Percentiles rank a stretch among this genome's conserved stretches.
These are phyloP conservation scores for Trichogramma evanescens DNA, from an alignment of 2,888 invertebrate genomes.

Conservation along the genomic window DNA sequence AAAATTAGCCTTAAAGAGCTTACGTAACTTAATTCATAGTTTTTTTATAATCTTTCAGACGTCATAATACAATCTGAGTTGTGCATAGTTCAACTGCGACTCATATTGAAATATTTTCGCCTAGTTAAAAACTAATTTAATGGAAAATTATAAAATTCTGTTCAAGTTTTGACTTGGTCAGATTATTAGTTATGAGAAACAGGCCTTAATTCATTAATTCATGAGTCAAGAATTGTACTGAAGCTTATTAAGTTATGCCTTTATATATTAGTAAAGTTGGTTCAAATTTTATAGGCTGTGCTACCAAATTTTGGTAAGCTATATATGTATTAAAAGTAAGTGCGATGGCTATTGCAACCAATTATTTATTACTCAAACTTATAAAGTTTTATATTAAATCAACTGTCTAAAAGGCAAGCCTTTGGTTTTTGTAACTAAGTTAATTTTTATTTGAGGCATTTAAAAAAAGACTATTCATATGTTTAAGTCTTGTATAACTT, in stretches of 20 bases:
- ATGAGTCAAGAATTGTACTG: constrained; percentile 20
- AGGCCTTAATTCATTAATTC: constrained; percentile 17
- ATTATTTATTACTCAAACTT: constrained; percentile 9
- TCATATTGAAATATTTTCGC: not conserved
- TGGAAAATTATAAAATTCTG: constrained; percentile 16
- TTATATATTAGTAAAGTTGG: constrained; percentile 1
- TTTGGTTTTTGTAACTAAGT: constrained; percentile 17
- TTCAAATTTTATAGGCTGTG: constrained; percentile 16
- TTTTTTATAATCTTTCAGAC: constrained; percentile 10
- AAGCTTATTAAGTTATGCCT: constrained; percentile 20
- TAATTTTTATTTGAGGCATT: constrained; percentile 12
- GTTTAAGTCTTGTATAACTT: constrained; percentile 10
- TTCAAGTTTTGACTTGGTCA: constrained; percentile 14
- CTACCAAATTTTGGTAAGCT: not conserved
- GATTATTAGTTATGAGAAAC: constrained; percentile 12
- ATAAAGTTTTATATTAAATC: constrained; percentile 15
- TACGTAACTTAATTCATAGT: constrained; percentile 21
- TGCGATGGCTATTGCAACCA: too few species aligned
- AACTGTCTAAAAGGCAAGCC: not conserved
- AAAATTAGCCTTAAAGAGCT: constrained; percentile 20
- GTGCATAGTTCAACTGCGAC: constrained; percentile 17
- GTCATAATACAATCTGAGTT: constrained; percentile 10
- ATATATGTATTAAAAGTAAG: too few species aligned
- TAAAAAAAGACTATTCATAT: not conserved
- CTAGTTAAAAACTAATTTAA: not conserved